Evolutionary conservation across 2,797 vertebrate species (phyloP), one percentile per base, ranked within the genome.

Genomic region (Gallinago stenura): DNA sequence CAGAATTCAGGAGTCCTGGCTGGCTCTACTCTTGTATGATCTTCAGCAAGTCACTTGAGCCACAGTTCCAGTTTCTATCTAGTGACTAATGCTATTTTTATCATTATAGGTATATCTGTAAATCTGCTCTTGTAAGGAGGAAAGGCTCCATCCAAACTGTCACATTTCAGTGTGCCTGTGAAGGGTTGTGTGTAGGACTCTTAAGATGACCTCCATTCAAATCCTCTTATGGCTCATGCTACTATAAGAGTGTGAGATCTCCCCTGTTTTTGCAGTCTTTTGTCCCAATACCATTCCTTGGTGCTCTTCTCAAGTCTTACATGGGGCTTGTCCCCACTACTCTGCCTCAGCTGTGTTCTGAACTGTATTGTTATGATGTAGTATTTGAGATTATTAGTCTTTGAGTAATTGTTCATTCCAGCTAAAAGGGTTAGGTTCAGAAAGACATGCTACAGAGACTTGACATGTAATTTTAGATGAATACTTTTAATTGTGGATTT

Each of bases 391-490:
- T 28, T 79, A 15, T 51, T 80, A 58, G 71, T 57, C 35, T 93
- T 76, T 71, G 82, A 90, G 22, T 65, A 72, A 84, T 81, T 93
- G 73, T 81, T 90, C 89, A 33, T 71, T 94, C 54, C 51, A 84
- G 53, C 72, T 93, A 16, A 84, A 95, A 88, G 72, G 69, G 31
- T 91, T 51, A 25, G 54, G 53, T 70, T 94, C 76, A 72, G 90
- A 71, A 84, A 89, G 79, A 71, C 64, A 8, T 1, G 15, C 75
- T 66, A 54, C 0, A 3, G 60, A 90, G 69, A 60, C 56, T 18
- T 86, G 76, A 39, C 81, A 19, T 57, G 46, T 79, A 75, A 77
- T 94, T 96, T 92, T 87, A 81, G 81, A 14, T 92, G 87, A 95
- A 53, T 93, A 30, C 56, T 48, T 84, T 68, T 92, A 95, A 91